phyloP scores from a whole-genome alignment of 2,888 invertebrate genomes.

The Deroplatys truncata region DNA sequence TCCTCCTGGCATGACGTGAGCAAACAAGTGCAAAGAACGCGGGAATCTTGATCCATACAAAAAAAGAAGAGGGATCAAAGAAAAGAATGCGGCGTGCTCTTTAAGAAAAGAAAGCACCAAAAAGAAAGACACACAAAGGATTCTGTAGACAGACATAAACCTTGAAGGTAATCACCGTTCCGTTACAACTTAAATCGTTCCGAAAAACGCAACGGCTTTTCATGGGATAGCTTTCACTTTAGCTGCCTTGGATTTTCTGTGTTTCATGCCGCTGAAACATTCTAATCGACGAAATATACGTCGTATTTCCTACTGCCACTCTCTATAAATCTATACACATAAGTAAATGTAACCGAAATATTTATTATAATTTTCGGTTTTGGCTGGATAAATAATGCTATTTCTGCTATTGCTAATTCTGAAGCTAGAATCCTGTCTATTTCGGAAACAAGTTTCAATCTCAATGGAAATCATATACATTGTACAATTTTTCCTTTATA shows the following conservation, averaged over 20 bases:
- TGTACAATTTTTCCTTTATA: too few relatives aligned
- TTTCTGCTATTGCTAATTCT: too few relatives aligned
- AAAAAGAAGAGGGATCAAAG: not conserved
- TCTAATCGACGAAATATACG: too few relatives aligned
- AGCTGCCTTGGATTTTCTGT: not conserved
- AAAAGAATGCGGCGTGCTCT: not conserved
- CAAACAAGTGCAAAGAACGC: not conserved
- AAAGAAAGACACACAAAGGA: not conserved
- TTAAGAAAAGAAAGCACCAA: not conserved
- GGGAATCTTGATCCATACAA: not conserved
- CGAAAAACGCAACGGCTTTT: not conserved
- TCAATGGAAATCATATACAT: too few relatives aligned
- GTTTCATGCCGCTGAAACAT: too few relatives aligned
- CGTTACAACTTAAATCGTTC: not conserved
- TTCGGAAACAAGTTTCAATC: too few relatives aligned
- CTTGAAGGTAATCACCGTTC: not conserved
- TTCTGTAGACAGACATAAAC: not conserved
- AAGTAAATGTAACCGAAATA: too few relatives aligned
- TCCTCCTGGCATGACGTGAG: not conserved
- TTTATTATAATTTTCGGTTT: too few relatives aligned
- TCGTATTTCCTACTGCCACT: too few relatives aligned
- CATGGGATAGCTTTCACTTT: not conserved
- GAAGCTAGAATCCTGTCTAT: too few relatives aligned
- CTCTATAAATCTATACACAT: too few relatives aligned
- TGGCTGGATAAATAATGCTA: too few relatives aligned